Percentiles rank a stretch among this genome's conserved stretches.
phyloP scores from a whole-genome alignment of 35 echinoderm and acorn worm genomes.

The Amphiura filiformis region DNA sequence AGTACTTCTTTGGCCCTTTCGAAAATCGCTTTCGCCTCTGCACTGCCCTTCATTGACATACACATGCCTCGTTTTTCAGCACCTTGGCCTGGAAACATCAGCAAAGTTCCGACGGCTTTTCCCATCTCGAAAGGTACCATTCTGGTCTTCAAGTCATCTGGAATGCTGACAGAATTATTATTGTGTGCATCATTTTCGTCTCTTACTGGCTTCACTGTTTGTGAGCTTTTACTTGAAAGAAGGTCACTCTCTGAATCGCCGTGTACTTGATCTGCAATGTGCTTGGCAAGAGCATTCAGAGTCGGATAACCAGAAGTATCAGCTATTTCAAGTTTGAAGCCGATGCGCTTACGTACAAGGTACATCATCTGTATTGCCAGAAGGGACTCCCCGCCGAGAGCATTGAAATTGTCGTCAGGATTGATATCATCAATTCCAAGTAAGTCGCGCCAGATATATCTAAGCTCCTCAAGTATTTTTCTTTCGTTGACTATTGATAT shows the following conservation, averaged over 20 bases:
- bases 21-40: background rate
- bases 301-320: background rate
- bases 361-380: conserved; percentile 8
- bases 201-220: no score
- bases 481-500: no score
- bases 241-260: background rate
- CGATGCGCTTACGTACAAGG: conserved; percentile 12
- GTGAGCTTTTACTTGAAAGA: background rate
- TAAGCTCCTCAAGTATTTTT: background rate
- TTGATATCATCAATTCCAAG: background rate
- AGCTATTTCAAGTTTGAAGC: conserved; percentile 14
- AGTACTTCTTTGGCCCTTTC: conserved; percentile 1
- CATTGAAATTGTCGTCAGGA: conserved; percentile 5
- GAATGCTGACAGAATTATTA: no score
- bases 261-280: background rate
- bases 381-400: background rate
- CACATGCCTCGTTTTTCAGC: conserved; percentile 19
- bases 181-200: no score
- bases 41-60: background rate
- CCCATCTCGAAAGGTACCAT: no score
- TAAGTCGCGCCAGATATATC: background rate
- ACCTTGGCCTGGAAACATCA: conserved; percentile 14
- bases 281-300: conserved; percentile 7
- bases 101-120: background rate
- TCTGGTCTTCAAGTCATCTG: no score